Base-by-base conservation (phyloP, 2,888 invertebrate species). In the Panopea generosa region DNA sequence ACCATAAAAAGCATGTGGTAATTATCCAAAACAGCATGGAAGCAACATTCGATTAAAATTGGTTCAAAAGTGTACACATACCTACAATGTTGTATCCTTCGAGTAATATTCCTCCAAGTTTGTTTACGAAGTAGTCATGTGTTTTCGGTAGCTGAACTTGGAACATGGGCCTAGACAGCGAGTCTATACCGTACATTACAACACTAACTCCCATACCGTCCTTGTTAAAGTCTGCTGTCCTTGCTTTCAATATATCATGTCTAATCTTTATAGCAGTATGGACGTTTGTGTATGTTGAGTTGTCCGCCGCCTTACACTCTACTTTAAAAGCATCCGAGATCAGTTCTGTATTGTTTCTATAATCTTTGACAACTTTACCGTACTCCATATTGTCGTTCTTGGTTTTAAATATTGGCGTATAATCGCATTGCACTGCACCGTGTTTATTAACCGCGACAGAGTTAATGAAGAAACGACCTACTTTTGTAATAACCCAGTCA, bases 161-260 rank as follows among this genome's bases (percentile, higher is more conserved):
- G 89, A 90, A 91, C 18, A 96, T 95, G 92, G 96, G 96, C 57
- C 95, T 94, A 0, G 98, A 97, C 0, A 98, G 92, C 0, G 98
- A 98, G 93, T 98, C 98, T 86, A 97, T 96, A 0, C 97, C 97
- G 79, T 97, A 95, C 94, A 97, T 96, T 0, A 98, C 92, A 0
- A 97, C 95, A 90, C 96, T 97, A 52, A 95, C 87, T 57, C 60
- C 59, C 52, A 59, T 72, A 3, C 18, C 26, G 20, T 55, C 7
- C 11, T 53, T 33, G 16, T 61, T 49, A 7, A 18, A 4, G 55
- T 52, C 43, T 49, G 49, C 74, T 20, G 57, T n/a, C n/a, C n/a
- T n/a, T n/a, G n/a, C n/a, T n/a, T n/a, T n/a, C n/a, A n/a, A n/a
- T n/a, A n/a, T n/a, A n/a, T 40, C n/a, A n/a, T n/a, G n/a, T n/a